Conservation (phyloP, 2,888 invertebrate genomes). For the Seladonia tumulorum region DNA sequence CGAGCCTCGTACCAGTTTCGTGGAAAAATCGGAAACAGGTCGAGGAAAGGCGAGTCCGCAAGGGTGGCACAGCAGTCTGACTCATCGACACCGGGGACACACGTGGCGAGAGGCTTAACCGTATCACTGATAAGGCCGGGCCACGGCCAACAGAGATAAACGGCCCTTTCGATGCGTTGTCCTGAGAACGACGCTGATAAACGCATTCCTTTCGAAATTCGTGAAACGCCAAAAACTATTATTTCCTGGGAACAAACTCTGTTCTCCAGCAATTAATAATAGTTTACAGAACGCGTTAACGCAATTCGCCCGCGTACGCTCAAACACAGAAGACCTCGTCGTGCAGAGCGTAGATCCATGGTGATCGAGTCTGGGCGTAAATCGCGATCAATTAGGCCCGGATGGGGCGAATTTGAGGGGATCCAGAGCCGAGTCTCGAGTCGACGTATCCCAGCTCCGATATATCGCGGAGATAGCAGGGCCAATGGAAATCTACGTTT, state of each 20-base stretch:
- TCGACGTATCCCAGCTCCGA: not conserved
- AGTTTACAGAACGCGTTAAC: not conserved
- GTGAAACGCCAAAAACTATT: not conserved
- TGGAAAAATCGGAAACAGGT: conserved; percentile 51
- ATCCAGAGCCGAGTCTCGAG: conserved; percentile 7
- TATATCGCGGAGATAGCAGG: not conserved
- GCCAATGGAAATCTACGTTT: conserved; percentile 12
- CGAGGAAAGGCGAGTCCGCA: conserved; percentile 36
- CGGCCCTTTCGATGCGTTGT: conserved; percentile 52
- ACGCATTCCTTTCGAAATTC: conserved; percentile 38
- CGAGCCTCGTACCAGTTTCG: conserved; percentile 3
- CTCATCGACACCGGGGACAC: conserved; percentile 53
- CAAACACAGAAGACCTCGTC: too few relatives aligned
- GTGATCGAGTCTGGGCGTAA: conserved; percentile 13
- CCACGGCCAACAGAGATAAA: conserved; percentile 49
- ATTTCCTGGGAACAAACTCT: not conserved
- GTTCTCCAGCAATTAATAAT: not conserved
- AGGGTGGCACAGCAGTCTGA: conserved; percentile 43
- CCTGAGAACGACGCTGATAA: conserved; percentile 43
- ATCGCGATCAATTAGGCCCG: conserved; percentile 19
- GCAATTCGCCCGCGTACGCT: not conserved
- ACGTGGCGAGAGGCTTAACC: conserved; percentile 44
- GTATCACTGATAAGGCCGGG: conserved; percentile 57
- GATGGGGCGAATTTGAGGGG: conserved; percentile 11
- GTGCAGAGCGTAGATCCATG: not conserved